Evolutionary conservation across 2,113 vertebrate species (phyloP), one percentile per base, ranked within the genome.

Genomic region (Thunnus thynnus): DNA sequence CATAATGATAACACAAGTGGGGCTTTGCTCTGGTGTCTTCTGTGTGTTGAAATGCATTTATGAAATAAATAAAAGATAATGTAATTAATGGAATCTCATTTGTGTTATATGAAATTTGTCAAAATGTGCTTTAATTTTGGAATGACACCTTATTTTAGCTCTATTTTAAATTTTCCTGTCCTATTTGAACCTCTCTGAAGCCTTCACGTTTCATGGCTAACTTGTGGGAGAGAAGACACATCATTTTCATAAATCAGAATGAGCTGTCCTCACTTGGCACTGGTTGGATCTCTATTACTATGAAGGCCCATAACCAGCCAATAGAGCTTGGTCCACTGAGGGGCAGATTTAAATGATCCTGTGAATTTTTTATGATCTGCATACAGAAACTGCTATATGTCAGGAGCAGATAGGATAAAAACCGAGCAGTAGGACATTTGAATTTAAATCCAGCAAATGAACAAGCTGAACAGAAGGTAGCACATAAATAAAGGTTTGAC

Each of bases 211-310:
- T 36, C 32, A 36, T 36, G 32, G 1, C 54, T 27, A 5, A 57
- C 52, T 51, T 44, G 41, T 46, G 12, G 12, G 46, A 60, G 44
- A 64, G 30, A 62, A 47, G 16, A 47, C 10, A 13, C 22, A 48
- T 41, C 2, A 54, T 67, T 80, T 73, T 66, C 44, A 67, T 70
- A 30, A 64, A 54, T 54, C 46, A 58, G 16, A 48, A 54, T 78
- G 70, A 74, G 58, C 41, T 52, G 57, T 41, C 46, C 14, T 47
- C 17, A 20, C 25, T 54, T 58, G 69, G 68, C 47, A 78, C 44
- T 75, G 20, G 63, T 70, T 32, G 30, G 30, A 32, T 30, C 9
- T 55, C 18, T 25, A 55, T 46, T 32, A 17, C 57, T 27, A n/a
- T 8, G 0, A 55, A 65, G 25, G 61, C 12, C 54, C 46, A 27